Evolutionary conservation across 2,888 invertebrate genomes (phyloP).

Genomic region (Augochlorella aurata): DNA sequence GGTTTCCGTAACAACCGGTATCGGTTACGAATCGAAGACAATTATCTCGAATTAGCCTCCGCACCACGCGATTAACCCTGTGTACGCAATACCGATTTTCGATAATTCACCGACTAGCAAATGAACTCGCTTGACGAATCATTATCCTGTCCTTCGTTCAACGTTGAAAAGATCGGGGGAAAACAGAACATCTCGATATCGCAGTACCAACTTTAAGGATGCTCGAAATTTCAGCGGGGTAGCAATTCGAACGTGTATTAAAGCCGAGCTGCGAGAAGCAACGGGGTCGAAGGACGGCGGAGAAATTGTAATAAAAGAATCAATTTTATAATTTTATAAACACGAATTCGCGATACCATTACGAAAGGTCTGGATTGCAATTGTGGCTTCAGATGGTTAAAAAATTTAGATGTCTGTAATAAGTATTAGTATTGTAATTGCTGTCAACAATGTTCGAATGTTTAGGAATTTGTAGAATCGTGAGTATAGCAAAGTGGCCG

Average conservation of each 20-base stretch:
- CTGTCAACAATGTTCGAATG: background rate
- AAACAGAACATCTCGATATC: background rate
- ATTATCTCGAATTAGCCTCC: slow-evolving; percentile 35
- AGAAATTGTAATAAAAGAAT: background rate
- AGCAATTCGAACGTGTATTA: background rate
- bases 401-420: background rate
- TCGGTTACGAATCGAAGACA: slow-evolving; percentile 13
- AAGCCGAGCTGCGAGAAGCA: background rate
- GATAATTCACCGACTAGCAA: background rate
- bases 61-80: background rate
- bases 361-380: background rate
- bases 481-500: background rate
- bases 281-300: background rate
- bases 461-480: background rate
- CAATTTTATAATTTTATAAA: background rate
- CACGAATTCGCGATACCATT: background rate
- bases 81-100: background rate
- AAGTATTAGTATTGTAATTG: background rate
- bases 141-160: background rate
- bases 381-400: too few relatives aligned
- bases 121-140: background rate
- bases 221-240: background rate
- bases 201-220: background rate
- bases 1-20: slow-evolving; percentile 26
- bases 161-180: background rate